Evolutionary conservation across 2,113 vertebrate genomes (phyloP), one percentile per base, ranked within the genome.

Genomic region (Petrocephalus microphthalmus): DNA sequence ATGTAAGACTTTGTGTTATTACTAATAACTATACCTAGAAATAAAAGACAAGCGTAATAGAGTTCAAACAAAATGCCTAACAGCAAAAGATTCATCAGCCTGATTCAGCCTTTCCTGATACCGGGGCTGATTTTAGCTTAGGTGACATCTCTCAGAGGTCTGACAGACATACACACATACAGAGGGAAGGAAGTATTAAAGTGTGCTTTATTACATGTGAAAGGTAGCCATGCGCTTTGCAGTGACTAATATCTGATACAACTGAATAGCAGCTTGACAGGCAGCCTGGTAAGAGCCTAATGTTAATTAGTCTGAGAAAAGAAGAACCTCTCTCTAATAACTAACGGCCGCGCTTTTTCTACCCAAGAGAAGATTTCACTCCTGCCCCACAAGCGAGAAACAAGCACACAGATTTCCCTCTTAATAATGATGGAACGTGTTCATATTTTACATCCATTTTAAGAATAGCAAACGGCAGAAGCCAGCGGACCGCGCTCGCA

Each of bases 161-260:
- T 37, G 67, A 74, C 67, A 74, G 67, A 74, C 67, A 37, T 29
- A 74, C 29, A 74, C 29, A 74, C 67, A 74, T 17, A 74, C 67
- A 74, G 67, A 74, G 15, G 67, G 67, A 74, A 74, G 67, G 67
- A 74, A 74, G 33, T 74, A 74, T 74, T 74, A 74, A 37, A 74
- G 25, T 64, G 60, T 11, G n/a, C 5, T 71, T 71, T 71, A 37
- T 71, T 17, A 71, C 29, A 71, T 71, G 13, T 74, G 67, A 74
- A 74, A 74, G 15, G 67, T 15, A 37, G 67, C 67, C 29, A 74
- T 15, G 17, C 33, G 33, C 67, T 37, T 20, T 71, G 2, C 64
- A 33, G 25, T 15, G 64, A 71, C 64, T 64, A 25, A 33, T 37
- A 74, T 37, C 67, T 37, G 33, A 33, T 74, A 74, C 67, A 25